Evolutionary conservation across 2,888 invertebrate species (phyloP).

Genomic region (Rhagium mordax): DNA sequence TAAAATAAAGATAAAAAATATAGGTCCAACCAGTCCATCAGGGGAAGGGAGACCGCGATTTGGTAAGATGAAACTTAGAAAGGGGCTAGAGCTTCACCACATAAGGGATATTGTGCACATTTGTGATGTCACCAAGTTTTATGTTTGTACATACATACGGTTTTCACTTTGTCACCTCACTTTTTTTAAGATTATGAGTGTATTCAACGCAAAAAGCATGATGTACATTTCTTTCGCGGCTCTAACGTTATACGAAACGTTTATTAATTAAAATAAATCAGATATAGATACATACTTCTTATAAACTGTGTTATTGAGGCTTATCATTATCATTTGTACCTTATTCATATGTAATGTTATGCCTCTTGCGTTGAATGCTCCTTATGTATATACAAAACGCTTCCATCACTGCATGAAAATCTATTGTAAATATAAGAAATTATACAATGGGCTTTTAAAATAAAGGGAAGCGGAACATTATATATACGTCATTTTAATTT

Average conservation of each 20-base stretch:
- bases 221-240: too few relatives aligned
- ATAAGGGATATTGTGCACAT: slow-evolving; percentile 45
- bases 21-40: slow-evolving; percentile 67
- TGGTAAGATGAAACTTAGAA: slow-evolving; percentile 62
- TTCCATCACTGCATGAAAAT: background rate
- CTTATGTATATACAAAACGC: slow-evolving; percentile 1
- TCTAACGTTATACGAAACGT: too few relatives aligned
- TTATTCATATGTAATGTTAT: too few relatives aligned
- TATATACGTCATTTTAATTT: background rate
- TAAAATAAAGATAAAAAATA: slow-evolving; percentile 43
- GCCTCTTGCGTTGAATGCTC: too few relatives aligned
- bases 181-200: background rate
- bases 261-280: too few relatives aligned
- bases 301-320: too few relatives aligned
- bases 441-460: too few relatives aligned
- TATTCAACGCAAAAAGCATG: too few relatives aligned
- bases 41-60: slow-evolving; percentile 63
- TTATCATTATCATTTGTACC: too few relatives aligned
- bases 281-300: too few relatives aligned
- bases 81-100: slow-evolving; percentile 35
- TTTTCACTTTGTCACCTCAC: slow-evolving; percentile 19
- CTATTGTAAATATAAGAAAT: background rate
- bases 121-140: slow-evolving; percentile 36
- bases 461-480: too few relatives aligned
- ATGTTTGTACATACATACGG: slow-evolving; percentile 22